phyloP scores from a whole-genome alignment of 2,113 vertebrate genomes.

The Alces alces region DNA sequence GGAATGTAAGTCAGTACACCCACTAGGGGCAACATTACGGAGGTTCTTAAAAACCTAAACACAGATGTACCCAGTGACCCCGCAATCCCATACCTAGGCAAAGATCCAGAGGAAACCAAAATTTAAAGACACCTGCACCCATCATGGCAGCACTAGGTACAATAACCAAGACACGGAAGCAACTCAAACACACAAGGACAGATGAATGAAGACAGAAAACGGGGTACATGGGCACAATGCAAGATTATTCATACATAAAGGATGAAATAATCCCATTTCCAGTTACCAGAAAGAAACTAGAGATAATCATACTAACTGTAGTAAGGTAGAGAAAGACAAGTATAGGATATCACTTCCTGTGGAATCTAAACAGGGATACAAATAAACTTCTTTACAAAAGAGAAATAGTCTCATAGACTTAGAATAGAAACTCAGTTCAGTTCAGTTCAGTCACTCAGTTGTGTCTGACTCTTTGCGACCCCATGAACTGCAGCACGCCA shows the following conservation, averaged over 20 bases:
- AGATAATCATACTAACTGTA: not conserved
- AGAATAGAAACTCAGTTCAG: not conserved
- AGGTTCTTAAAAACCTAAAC: not conserved
- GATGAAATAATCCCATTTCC: not conserved
- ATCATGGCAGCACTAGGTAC: not conserved
- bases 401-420: not conserved
- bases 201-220: not conserved
- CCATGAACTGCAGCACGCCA: no score
- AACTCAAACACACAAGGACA: not conserved
- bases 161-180: not conserved
- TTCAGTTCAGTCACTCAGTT: no score
- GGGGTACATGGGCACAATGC: not conserved
- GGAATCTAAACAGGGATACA: not conserved
- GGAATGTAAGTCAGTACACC: not conserved
- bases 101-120: not conserved
- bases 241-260: not conserved
- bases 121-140: not conserved
- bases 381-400: not conserved
- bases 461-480: no score
- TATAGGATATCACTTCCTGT: not conserved
- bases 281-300: not conserved
- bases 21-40: not conserved
- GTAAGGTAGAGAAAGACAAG: not conserved
- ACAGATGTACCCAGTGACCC: not conserved
- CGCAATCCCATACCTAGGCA: not conserved